These are phyloP conservation scores for Brachyistius frenatus DNA, from an alignment of 2,113 vertebrate species.

Conservation along the genomic window DNA sequence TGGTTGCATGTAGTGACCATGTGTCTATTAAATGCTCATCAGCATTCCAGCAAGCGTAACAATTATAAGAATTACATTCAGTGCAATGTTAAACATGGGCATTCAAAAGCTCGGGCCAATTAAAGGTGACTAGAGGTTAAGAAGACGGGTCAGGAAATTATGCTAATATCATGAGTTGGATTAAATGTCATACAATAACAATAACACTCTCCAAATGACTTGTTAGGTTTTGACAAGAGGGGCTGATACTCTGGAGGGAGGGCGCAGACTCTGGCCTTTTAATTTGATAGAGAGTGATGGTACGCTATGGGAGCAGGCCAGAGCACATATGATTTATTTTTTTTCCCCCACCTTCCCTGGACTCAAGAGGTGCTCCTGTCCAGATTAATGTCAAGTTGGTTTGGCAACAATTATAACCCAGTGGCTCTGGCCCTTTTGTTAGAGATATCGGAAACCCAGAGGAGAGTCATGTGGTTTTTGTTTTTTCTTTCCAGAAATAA, in stretches of 20 bases:
- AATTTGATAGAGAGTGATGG: constrained; percentile 71
- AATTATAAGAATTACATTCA: constrained; percentile 61
- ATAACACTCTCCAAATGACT: constrained; percentile 74
- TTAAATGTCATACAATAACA: constrained; percentile 76
- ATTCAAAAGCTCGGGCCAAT: constrained; percentile 59
- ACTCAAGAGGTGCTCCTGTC: constrained; percentile 19
- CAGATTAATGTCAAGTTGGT: constrained; percentile 58
- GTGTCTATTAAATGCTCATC: constrained; percentile 26
- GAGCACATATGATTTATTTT: constrained; percentile 25
- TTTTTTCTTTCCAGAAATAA: background rate
- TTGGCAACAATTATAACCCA: constrained; percentile 15
- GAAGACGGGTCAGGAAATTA: constrained; percentile 64
- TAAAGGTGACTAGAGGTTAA: constrained; percentile 79
- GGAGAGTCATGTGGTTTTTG: background rate
- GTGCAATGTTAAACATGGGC: constrained; percentile 51
- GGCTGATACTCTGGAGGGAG: constrained; percentile 33
- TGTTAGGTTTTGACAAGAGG: constrained; percentile 56
- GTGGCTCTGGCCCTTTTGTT: constrained; percentile 3
- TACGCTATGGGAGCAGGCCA: constrained; percentile 42
- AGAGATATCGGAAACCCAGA: background rate
- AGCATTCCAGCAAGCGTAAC: constrained; percentile 18
- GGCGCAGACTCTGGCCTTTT: constrained; percentile 65
- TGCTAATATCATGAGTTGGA: constrained; percentile 76
- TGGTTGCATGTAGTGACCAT: background rate
- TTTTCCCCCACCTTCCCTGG: constrained; percentile 1